Evolutionary conservation across 2,797 vertebrate species (phyloP), one percentile per base, ranked within the genome.

Genomic region (Halcyon chelicuti): DNA sequence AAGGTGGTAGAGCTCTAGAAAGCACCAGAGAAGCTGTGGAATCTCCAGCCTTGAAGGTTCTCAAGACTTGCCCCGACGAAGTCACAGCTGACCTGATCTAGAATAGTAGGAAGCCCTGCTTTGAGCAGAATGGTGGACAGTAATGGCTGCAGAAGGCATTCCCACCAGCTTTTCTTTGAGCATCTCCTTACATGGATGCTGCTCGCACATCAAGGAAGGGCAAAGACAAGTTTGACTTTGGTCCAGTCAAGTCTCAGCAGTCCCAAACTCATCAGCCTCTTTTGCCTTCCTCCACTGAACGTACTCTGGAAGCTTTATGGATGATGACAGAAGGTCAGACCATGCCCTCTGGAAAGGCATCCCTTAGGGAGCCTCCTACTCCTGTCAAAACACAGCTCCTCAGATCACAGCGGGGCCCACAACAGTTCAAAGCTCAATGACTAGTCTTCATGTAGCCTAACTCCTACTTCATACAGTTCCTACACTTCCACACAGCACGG

Each of bases 401-500:
- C 87, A 60, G 47, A 18, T 25, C 7, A 35, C 47, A 58, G 28
- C 0, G 7, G 14, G 6, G 28, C 60, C 31, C 2, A 1, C 9
- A 51, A 31, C n/a, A 90, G 46, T 12, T 22, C 21, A 16, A 5
- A 73, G 20, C 4, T 23, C 70, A 65, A 47, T 5, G 19, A n/a
- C 14, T 33, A 20, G 2, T 8, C 37, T 4, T 61, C 51, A 40
- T 2, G 9, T 52, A 72, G 14, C 23, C 9, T 0, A 22, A 86
- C 21, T 61, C 60, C 71, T 60, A 12, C 42, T 26, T 23, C 67
- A 14, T 0, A 6, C 0, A 60, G 42, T 0, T 6, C 74, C 52
- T 35, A 16, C 20, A 22, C 46, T 25, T 31, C 2, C 8, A 7
- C 0, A 0, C 51, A 29, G 66, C 3, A 15, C 1, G 7, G 31